A percentile compares a stretch with the other conserved stretches of the same genome.
Evolutionary conservation across 2,797 vertebrate species (phyloP).

Genomic region (Tenualosa thibaudeaui): DNA sequence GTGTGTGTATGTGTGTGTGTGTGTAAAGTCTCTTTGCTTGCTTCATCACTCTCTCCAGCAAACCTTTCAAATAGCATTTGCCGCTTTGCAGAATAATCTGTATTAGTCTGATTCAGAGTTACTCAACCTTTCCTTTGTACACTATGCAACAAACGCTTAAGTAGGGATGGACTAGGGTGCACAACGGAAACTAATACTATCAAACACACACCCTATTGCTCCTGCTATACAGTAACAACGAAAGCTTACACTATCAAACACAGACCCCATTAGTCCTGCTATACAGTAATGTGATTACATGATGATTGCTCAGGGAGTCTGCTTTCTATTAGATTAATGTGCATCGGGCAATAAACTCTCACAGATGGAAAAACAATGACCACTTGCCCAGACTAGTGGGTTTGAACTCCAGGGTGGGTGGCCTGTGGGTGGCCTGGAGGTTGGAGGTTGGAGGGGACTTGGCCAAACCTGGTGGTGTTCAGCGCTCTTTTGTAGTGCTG

Average conservation of each 20-base stretch:
- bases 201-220: neutral
- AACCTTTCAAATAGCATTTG: neutral
- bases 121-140: neutral
- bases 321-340: conserved; percentile 21
- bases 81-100: neutral
- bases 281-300: conserved; percentile 5
- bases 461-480: conserved; percentile 10
- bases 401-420: neutral
- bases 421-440: neutral
- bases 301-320: conserved; percentile 2
- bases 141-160: neutral
- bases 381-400: conserved; percentile 19
- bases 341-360: conserved; percentile 8
- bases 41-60: neutral
- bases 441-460: neutral
- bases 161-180: neutral
- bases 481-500: neutral
- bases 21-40: too few relatives aligned
- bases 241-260: neutral
- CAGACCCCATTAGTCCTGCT: neutral
- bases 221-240: neutral
- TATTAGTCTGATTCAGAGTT: neutral
- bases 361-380: conserved; percentile 18
- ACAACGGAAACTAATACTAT: neutral
- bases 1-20: too few relatives aligned